These are phyloP conservation scores for Thripadectes ignobilis DNA, from an alignment of 2,797 vertebrate species.

Conservation along the genomic window DNA sequence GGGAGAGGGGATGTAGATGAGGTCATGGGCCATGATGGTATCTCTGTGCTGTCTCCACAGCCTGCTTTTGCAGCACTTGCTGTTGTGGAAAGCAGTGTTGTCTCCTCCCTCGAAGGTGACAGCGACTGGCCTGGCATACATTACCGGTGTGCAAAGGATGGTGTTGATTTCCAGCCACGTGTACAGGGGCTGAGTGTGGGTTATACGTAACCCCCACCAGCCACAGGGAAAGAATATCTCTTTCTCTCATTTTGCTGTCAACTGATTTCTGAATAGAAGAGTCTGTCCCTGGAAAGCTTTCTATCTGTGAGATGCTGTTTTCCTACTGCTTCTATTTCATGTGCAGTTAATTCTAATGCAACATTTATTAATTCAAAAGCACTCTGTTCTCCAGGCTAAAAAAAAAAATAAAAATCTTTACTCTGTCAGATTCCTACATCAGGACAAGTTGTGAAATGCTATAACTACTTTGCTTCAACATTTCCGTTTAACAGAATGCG, in stretches of 20 bases:
- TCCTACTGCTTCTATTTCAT: constrained; percentile 20
- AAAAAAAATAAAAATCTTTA: constrained; percentile 14
- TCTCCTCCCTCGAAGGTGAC: background rate
- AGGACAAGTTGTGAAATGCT: constrained; percentile 39
- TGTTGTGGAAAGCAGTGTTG: fast-evolving
- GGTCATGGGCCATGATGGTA: fast-evolving
- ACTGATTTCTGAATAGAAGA: background rate
- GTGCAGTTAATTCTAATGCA: constrained; percentile 57
- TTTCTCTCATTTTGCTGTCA: background rate
- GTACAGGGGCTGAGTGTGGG: background rate
- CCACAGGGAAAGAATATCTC: background rate
- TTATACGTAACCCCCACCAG: background rate
- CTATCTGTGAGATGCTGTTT: background rate
- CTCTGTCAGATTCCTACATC: constrained; percentile 33
- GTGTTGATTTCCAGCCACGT: fast-evolving
- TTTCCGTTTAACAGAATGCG: constrained; percentile 8
- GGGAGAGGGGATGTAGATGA: background rate
- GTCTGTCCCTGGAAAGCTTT: constrained; percentile 36
- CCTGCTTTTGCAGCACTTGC: background rate
- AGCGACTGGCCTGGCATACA: fast-evolving
- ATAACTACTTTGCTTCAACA: background rate
- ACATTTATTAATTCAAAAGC: constrained; percentile 62
- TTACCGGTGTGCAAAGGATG: fast-evolving
- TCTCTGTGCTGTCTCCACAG: background rate
- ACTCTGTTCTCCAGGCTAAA: constrained; percentile 32